Percentiles rank a stretch among this genome's conserved stretches.
Conservation (phyloP, 2,797 vertebrate genomes). For the Toxotes lorentzi region DNA sequence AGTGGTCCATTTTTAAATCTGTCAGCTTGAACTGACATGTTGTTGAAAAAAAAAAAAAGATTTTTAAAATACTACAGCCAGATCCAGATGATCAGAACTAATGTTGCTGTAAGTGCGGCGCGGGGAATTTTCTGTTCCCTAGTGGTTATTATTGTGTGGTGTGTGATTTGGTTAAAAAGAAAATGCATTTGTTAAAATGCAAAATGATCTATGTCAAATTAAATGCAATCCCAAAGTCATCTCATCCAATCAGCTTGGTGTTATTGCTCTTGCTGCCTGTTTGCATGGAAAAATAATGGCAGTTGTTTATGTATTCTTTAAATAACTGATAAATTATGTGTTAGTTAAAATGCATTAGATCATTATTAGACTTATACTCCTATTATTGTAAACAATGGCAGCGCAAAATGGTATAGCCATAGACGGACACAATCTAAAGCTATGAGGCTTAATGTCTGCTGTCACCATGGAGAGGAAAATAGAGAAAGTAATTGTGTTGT, state of each 20-base stretch:
- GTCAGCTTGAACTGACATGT: slow-evolving; percentile 62
- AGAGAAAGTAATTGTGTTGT: slow-evolving; percentile 79
- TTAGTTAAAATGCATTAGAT: slow-evolving; percentile 36
- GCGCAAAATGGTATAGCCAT: slow-evolving; percentile 20
- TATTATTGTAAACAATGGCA: slow-evolving; percentile 14
- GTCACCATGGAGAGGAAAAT: slow-evolving; percentile 70
- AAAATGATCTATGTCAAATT: slow-evolving; percentile 62
- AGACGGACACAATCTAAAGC: slow-evolving; percentile 43
- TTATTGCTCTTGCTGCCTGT: slow-evolving; percentile 33
- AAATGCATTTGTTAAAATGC: slow-evolving; percentile 55
- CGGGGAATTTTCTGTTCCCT: slow-evolving; percentile 41
- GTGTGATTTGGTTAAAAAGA: slow-evolving; percentile 46
- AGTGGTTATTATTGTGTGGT: slow-evolving; percentile 17
- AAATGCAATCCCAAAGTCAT: slow-evolving; percentile 42
- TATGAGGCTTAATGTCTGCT: slow-evolving; percentile 57
- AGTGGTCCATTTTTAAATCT: slow-evolving; percentile 74
- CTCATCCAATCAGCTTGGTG: slow-evolving; percentile 33
- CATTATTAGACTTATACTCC: slow-evolving; percentile 6
- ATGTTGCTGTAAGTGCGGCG: slow-evolving; percentile 60
- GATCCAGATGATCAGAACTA: slow-evolving; percentile 61
- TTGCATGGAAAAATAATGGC: slow-evolving; percentile 11
- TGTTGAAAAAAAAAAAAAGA: slow-evolving; percentile 34
- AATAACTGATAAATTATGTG: slow-evolving; percentile 4
- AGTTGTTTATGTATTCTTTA: slow-evolving; percentile 22
- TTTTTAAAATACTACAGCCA: slow-evolving; percentile 46